phyloP scores from a whole-genome alignment of 2,113 vertebrate species.

The Porphyrio hochstetteri region DNA sequence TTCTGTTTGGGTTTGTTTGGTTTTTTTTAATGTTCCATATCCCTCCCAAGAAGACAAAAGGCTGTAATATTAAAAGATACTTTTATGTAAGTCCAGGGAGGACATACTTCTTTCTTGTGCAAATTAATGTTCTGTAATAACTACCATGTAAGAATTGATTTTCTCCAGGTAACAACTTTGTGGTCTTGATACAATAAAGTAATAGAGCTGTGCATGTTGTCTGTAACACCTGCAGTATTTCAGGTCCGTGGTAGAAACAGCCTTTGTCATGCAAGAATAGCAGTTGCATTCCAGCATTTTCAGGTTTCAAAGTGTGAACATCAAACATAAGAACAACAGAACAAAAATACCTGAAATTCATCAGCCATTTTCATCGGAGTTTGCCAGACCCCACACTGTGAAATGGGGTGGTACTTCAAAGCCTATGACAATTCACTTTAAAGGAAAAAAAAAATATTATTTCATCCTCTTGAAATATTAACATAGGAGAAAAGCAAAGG shows the following conservation, averaged over 20 bases:
- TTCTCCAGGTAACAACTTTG: constrained; percentile 21
- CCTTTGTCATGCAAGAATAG: constrained; percentile 3
- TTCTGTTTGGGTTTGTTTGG: background rate
- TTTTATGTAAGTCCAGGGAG: background rate
- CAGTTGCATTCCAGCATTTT: background rate
- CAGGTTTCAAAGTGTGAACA: background rate
- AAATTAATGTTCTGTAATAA: constrained; percentile 32
- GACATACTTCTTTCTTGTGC: background rate
- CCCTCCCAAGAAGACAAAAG: background rate
- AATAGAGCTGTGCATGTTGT: background rate
- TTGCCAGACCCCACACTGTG: background rate
- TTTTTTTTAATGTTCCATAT: background rate
- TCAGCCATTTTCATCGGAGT: background rate
- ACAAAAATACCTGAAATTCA: constrained; percentile 23
- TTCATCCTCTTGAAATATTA: background rate
- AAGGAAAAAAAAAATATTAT: background rate
- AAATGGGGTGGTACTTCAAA: constrained; percentile 29
- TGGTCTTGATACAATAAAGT: background rate
- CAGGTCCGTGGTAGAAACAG: background rate
- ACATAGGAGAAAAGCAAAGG: background rate
- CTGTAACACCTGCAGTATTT: background rate
- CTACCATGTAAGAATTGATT: constrained; percentile 4
- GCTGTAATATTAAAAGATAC: background rate
- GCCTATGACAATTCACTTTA: background rate
- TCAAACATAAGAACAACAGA: background rate